A percentile compares a stretch with the other conserved stretches of the same genome.
Conservation (phyloP, 2,113 vertebrate species). For the Pygoscelis antarcticus region DNA sequence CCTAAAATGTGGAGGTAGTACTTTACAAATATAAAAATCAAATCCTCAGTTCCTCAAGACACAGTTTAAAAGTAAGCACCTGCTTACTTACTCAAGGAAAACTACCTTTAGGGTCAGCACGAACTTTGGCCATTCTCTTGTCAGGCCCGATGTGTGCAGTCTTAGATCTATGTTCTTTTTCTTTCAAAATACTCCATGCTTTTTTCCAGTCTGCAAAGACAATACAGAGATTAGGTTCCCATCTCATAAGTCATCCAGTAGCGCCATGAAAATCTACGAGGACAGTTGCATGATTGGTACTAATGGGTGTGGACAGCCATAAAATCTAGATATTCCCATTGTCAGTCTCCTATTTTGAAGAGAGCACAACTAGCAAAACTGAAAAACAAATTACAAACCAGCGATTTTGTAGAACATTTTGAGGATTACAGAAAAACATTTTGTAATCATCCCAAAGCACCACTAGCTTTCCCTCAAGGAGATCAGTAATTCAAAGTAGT, state of each 20-base stretch:
- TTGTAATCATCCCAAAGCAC: conserved; percentile 19
- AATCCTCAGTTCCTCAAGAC: neutral
- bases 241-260: neutral
- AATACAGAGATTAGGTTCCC: neutral
- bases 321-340: neutral
- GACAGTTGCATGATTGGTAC: neutral
- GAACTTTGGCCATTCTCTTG: neutral
- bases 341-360: neutral
- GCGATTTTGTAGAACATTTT: conserved; percentile 25
- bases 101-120: neutral
- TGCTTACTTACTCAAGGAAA: neutral
- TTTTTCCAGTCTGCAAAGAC: neutral
- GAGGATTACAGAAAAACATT: conserved; percentile 9
- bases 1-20: neutral
- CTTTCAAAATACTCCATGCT: neutral
- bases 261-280: neutral
- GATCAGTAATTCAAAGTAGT: conserved; percentile 54
- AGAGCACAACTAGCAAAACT: neutral
- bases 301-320: neutral
- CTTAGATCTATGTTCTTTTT: neutral
- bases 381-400: conserved; percentile 41
- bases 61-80: neutral
- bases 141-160: neutral
- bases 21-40: neutral
- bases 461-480: conserved; percentile 24